Conservation (phyloP, 2,888 invertebrate species). For the Drosophila heteroneura region DNA sequence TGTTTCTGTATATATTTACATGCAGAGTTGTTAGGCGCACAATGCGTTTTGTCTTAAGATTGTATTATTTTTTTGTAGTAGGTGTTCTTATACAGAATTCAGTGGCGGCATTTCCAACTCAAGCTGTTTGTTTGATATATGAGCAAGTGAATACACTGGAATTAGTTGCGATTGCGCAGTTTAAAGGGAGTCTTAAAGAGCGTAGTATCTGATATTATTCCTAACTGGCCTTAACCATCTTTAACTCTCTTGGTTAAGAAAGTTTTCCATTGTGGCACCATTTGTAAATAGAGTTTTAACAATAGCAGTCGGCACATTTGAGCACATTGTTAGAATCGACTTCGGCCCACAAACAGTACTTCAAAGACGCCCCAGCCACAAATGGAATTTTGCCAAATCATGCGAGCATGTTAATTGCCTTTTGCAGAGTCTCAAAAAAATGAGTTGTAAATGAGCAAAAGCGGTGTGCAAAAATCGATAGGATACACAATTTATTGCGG, state of each 20-base stretch:
- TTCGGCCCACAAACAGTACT: conserved; percentile 33
- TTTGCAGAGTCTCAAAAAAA: conserved; percentile 68
- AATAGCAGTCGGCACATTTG: conserved; percentile 45
- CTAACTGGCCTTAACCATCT: not conserved
- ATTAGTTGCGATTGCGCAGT: not conserved
- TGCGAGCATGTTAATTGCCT: conserved; percentile 72
- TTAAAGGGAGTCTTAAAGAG: not conserved
- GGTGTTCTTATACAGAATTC: conserved; percentile 60
- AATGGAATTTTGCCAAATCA: conserved; percentile 53
- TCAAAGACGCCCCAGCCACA: conserved; percentile 57
- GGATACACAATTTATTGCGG: conserved; percentile 57
- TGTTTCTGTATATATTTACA: conserved; percentile 35
- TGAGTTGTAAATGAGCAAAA: conserved; percentile 78
- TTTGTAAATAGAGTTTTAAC: conserved; percentile 2
- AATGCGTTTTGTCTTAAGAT: conserved; percentile 41
- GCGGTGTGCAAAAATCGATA: conserved; percentile 46
- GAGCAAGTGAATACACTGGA: conserved; percentile 20
- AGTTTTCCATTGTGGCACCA: not conserved
- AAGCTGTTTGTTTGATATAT: conserved; percentile 40
- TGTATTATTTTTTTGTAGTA: conserved; percentile 26
- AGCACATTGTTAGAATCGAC: conserved; percentile 22
- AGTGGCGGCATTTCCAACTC: conserved; percentile 26
- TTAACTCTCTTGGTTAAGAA: not conserved
- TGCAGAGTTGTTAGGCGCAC: conserved; percentile 41
- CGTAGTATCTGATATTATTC: not conserved